Evolutionary conservation across 2,888 invertebrate species (phyloP), one percentile per base, ranked within the genome.

Genomic region (Drosophila fulvimacula): DNA sequence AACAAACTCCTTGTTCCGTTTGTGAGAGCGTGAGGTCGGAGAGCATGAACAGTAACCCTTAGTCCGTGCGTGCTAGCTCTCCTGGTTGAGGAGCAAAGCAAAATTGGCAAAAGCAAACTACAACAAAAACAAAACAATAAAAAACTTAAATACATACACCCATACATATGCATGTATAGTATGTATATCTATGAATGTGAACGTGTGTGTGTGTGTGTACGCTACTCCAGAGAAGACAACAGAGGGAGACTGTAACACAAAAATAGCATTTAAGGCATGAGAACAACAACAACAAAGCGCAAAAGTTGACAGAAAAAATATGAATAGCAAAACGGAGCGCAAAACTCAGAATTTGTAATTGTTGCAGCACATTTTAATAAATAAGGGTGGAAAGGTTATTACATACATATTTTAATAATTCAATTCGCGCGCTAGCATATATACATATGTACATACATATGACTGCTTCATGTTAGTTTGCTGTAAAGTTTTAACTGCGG

Each of bases 61-160:
- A 74, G 69, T 55, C 51, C 61, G 36, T 53, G 55, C 39, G 48
- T 42, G 36, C 19, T 41, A 39, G 11, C 52, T 60, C 48, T 63
- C 38, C 10, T 36, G 42, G 42, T 15, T 41, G 51, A 61, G 62
- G 65, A 21, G 41, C 17, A 38, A 76, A 61, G 70, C 69, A 56
- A 78, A 78, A 74, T 77, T 77, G 78, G 73, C 74, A 78, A 51
- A 46, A 68, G 64, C 66, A 81, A 81, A 83, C 19, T 42, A 57
- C 42, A 82, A 83, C 82, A 79, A 73, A 76, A 65, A 51, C 17
- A 51, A 24, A 38, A 13, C n/a, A 76, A 74, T 61, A 82, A 77
- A 61, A 74, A 73, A 73, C 70, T 15, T 42, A 63, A n/a, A 48
- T 36, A 32, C 32, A 21, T 15, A 49, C 30, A 48, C 32, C 19